Base-by-base conservation (phyloP, 2,888 invertebrate genomes). In the Cheiracanthium punctorium region DNA sequence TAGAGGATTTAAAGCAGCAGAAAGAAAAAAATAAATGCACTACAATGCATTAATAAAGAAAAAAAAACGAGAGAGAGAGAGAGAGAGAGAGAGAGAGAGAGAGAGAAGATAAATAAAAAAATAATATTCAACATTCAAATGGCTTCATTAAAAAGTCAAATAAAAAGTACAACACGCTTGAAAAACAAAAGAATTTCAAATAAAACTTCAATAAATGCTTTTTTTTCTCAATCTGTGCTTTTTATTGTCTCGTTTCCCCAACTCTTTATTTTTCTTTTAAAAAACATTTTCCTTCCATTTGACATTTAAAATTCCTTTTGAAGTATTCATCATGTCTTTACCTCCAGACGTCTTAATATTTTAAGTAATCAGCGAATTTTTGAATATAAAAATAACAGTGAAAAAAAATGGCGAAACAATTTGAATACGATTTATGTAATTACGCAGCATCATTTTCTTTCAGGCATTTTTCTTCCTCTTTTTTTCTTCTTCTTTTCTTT, bases 401-500 rank as follows among this genome's bases (percentile, higher is more conserved):
- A 48, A 12, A 48, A 48, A 48, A 48, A 48, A 10, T 48, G 48
- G n/a, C 17, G n/a, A 48, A 48, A 48, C 48, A 48, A 48, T 48
- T 48, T 48, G 48, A 48, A 48, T 48, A 48, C 48, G 48, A 48
- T 48, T 48, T 48, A 48, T 48, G 48, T 48, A 48, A 48, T 48
- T 48, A 48, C 48, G 48, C n/a, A 48, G 48, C 48, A 48, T 48
- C 48, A 48, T 48, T 48, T 48, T 48, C 17, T 48, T 37, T 37
- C 2, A 12, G 10, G 48, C 2, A 12, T 48, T 48, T 48, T 48
- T 48, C 14, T 48, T 17, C 17, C 17, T 48, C 10, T 37, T 10
- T 37, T 10, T 37, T 37, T 37, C 37, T 37, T 37, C 10, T 37
- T 37, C 10, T 37, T 37, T 37, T 37, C 10, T 37, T 37, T 37